Conservation (phyloP, 2,888 invertebrate genomes). For the Eurytoma adleriae region DNA sequence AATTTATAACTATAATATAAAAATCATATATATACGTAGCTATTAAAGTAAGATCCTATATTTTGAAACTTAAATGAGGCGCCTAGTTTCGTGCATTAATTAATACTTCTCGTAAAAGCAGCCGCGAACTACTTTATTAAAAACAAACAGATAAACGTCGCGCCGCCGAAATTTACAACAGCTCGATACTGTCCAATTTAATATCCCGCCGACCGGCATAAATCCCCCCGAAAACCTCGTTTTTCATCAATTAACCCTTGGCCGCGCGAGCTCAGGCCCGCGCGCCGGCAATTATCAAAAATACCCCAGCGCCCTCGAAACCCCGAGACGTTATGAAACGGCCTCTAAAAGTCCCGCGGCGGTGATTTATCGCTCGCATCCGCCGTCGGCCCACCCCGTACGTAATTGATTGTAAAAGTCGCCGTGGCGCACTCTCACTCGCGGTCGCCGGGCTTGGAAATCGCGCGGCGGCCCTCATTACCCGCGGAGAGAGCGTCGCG, state of each 20-base stretch:
- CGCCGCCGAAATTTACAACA: constrained; percentile 17
- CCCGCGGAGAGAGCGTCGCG: no score
- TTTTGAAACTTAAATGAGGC: no score
- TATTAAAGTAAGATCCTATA: no score
- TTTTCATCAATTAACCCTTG: no score
- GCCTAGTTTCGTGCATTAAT: no score
- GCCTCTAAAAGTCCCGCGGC: constrained; percentile 36
- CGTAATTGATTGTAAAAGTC: constrained; percentile 52
- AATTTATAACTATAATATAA: no score
- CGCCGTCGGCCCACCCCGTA: background rate
- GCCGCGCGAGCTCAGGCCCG: no score
- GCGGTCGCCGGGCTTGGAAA: background rate
- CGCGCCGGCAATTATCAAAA: constrained; percentile 34
- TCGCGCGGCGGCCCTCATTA: background rate
- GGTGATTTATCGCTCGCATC: constrained; percentile 40
- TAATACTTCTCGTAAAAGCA: no score
- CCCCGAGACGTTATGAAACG: constrained; percentile 32
- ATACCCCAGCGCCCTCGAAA: constrained; percentile 25
- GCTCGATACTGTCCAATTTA: constrained; percentile 1
- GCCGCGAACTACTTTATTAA: no score
- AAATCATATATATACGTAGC: no score
- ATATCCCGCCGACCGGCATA: background rate
- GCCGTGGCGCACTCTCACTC: background rate
- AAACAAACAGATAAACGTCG: constrained; percentile 5
- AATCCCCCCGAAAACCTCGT: no score